Percentiles rank a stretch among this genome's conserved stretches.
These are phyloP conservation scores for Sardina pilchardus DNA, from an alignment of 2,113 vertebrate genomes.

Conservation along the genomic window DNA sequence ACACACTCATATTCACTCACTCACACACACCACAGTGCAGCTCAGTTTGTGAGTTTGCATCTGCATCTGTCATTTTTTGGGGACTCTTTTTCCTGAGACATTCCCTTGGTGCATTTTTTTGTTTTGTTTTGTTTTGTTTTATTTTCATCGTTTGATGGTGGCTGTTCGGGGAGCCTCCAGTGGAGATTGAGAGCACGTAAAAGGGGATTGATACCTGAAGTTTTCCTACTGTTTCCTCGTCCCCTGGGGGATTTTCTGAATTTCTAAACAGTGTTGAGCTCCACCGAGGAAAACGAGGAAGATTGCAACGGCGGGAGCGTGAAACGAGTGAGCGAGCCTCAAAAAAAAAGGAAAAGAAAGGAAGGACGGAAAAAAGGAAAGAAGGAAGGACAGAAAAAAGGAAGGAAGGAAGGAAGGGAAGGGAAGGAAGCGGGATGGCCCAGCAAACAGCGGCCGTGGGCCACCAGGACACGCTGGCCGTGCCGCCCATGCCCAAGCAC, in stretches of 20 bases:
- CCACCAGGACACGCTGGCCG: constrained; percentile 83
- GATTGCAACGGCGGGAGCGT: neutral
- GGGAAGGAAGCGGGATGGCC: constrained; percentile 78
- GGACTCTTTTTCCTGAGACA: neutral
- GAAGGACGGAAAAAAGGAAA: neutral
- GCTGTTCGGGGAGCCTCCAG: neutral
- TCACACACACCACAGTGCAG: neutral
- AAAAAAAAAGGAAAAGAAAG: neutral
- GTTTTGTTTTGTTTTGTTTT: neutral
- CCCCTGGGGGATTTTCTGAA: neutral
- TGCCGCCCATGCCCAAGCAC: constrained; percentile 89
- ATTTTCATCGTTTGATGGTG: neutral
- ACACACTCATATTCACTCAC: neutral
- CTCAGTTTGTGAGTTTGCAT: neutral
- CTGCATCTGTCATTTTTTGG: neutral
- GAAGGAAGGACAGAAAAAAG: neutral
- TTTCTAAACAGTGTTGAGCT: neutral
- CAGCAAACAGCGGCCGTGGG: constrained; percentile 78
- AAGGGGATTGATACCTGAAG: neutral
- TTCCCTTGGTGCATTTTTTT: neutral
- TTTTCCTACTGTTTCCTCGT: neutral
- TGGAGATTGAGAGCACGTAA: neutral
- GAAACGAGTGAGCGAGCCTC: neutral
- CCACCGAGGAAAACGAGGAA: neutral
- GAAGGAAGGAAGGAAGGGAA: neutral